Percentiles rank a stretch among this genome's conserved stretches.
phyloP scores from a whole-genome alignment of 2,888 invertebrate genomes.

The Nebria salina region DNA sequence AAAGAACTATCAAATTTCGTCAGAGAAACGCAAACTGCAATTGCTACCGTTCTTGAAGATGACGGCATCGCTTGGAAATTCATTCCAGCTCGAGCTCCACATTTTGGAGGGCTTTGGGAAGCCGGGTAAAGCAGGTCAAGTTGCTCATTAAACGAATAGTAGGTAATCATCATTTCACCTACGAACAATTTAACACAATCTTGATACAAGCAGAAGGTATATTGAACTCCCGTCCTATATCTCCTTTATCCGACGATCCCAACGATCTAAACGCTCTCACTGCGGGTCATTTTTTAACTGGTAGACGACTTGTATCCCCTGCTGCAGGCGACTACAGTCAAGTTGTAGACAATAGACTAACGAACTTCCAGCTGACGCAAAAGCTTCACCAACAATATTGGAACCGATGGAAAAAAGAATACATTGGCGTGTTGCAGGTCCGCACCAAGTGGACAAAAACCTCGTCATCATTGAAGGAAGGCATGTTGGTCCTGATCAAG shows the following conservation, averaged over 20 bases:
- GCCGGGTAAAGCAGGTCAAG: conserved; percentile 47
- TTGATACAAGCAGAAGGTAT: conserved; percentile 53
- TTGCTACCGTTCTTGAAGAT: not conserved
- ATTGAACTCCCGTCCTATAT: conserved; percentile 54
- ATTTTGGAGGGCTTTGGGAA: conserved; percentile 51
- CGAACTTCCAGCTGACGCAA: too few relatives aligned
- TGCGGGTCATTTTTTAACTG: conserved; percentile 54
- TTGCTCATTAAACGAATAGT: not conserved
- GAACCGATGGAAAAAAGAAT: too few relatives aligned
- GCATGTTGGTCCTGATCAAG: too few relatives aligned
- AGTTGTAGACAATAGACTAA: too few relatives aligned
- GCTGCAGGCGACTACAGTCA: too few relatives aligned
- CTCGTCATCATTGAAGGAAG: too few relatives aligned
- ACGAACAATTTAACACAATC: conserved; percentile 49
- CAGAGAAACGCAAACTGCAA: not conserved
- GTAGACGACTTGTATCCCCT: conserved; percentile 4
- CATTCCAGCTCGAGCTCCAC: conserved; percentile 49
- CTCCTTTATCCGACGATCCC: conserved; percentile 50
- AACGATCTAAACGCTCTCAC: conserved; percentile 51
- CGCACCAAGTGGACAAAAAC: too few relatives aligned
- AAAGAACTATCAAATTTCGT: conserved; percentile 33
- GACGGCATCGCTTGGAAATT: conserved; percentile 48
- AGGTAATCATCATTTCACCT: conserved; percentile 48
- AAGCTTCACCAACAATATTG: too few relatives aligned
- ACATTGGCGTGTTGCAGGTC: too few relatives aligned